Evolutionary conservation across 2,113 vertebrate species (phyloP).

Genomic region (Nansenia antarctica): DNA sequence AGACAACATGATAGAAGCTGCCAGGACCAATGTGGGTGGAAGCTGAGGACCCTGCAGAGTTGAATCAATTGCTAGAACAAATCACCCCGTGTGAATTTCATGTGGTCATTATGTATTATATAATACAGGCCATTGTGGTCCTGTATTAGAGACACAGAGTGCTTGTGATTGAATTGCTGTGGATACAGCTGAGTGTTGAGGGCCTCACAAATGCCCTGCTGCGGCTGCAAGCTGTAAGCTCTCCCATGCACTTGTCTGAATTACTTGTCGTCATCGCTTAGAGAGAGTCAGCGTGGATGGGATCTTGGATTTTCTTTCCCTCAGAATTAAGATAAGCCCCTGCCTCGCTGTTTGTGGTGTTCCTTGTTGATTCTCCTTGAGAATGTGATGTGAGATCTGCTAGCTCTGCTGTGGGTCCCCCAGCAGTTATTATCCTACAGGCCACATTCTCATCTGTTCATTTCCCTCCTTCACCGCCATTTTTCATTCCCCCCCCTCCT

Average conservation of each 20-base stretch:
- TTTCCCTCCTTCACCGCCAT: constrained; percentile 34
- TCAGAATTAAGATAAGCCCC: constrained; percentile 80
- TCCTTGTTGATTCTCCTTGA: constrained; percentile 71
- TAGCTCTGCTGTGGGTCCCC: constrained; percentile 17
- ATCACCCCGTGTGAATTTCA: too few species aligned
- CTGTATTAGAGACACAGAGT: constrained; percentile 36
- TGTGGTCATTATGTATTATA: constrained; percentile 43
- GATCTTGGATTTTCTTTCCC: constrained; percentile 77
- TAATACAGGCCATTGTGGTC: constrained; percentile 54
- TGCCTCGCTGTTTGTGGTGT: constrained; percentile 67
- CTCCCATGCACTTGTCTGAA: constrained; percentile 66
- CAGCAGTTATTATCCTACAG: constrained; percentile 45
- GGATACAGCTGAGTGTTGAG: constrained; percentile 15
- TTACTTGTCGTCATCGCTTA: constrained; percentile 81
- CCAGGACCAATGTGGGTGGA: neutral
- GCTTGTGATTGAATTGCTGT: constrained; percentile 59
- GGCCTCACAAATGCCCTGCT: constrained; percentile 46
- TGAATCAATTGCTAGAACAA: neutral
- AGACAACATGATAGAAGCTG: neutral
- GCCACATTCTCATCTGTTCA: constrained; percentile 50
- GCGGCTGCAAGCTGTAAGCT: constrained; percentile 58
- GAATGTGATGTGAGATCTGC: constrained; percentile 52
- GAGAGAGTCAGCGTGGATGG: constrained; percentile 65
- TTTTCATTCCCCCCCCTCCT: constrained; percentile 30
- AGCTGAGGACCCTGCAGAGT: neutral